A percentile compares a stretch with the other conserved stretches of the same genome.
Evolutionary conservation across 2,888 invertebrate species (phyloP).

Genomic region (Dasysyrphus albostriatus): DNA sequence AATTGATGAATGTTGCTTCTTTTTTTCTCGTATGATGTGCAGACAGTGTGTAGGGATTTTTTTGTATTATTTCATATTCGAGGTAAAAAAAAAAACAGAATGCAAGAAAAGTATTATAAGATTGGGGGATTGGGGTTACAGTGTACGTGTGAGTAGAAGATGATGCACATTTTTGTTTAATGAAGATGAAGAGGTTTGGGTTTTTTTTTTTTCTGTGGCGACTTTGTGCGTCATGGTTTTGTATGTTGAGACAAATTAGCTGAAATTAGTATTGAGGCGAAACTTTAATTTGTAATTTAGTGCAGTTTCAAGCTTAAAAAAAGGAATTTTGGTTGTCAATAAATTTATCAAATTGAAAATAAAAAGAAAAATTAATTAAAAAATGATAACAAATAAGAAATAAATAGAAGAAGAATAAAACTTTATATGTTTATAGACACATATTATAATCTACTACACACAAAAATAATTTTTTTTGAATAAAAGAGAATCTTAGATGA

Average conservation of each 20-base stretch:
- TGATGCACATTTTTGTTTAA: conserved; percentile 56
- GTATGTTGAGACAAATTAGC: conserved; percentile 24
- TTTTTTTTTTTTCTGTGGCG: conserved; percentile 17
- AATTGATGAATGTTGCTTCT: conserved; percentile 57
- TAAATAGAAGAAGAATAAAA: too few species aligned
- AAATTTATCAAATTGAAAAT: not conserved
- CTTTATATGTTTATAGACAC: too few species aligned
- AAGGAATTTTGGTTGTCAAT: not conserved
- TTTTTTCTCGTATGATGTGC: conserved; percentile 22
- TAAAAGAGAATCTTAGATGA: too few species aligned
- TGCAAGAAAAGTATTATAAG: conserved; percentile 36
- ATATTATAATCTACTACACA: too few species aligned
- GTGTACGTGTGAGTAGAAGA: conserved; percentile 46
- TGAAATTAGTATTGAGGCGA: not conserved
- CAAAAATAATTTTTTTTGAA: too few species aligned
- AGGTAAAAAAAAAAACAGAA: conserved; percentile 40
- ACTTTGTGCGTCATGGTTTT: conserved; percentile 33
- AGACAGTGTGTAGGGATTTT: conserved; percentile 49
- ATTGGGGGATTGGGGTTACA: conserved; percentile 66
- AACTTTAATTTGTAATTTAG: not conserved
- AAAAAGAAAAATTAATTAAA: too few species aligned
- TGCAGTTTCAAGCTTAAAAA: not conserved
- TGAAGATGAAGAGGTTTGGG: conserved; percentile 51
- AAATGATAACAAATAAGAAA: too few species aligned
- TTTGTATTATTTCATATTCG: conserved; percentile 12